Evolutionary conservation across 2,888 invertebrate species (phyloP), one percentile per base, ranked within the genome.

Genomic region (Phytoseiulus persimilis): DNA sequence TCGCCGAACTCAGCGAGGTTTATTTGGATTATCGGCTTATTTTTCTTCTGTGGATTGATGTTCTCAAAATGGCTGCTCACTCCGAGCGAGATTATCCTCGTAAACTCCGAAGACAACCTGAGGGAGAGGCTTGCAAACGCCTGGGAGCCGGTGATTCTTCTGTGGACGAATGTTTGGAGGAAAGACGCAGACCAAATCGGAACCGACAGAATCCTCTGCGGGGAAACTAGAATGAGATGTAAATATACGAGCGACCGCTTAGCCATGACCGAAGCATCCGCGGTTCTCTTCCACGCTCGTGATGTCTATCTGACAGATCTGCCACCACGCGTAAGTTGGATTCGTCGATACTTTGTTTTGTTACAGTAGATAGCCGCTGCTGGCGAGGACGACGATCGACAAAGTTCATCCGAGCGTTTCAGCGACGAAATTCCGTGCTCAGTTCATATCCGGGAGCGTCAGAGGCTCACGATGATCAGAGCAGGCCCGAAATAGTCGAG

Each of bases 91-190:
- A 65, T 65, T 2, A 65, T 65, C 65, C 18, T 65, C 2, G 65
- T 65, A 23, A 18, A 65, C 28, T 65, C 39, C 39, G 39, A 39
- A 9, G 39, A 39, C 39, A 9, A 6, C 39, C 39, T 9, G 39
- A 65, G 23, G 18, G 9, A 65, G 1, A 65, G 18, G 18, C 65
- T 65, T 18, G 87, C 87, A 23, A 87, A 32, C 87, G 31, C 28
- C 6, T 6, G 2, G 32, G 31, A n/a, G 33, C 87, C 87, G 9
- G 45, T 45, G 45, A 33, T 87, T 23, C 87, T 87, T 2, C 1
- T 87, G 87, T 87, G 87, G 87, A 87, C 87, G 5, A 5, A 33
- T 31, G 87, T 87, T 9, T 87, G 87, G 87, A 28, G 32, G 9
- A 3, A 87, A 33, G 45, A 33, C n/a, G n/a, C 45, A 0, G 87